Percentiles rank a stretch among this genome's conserved stretches.
Evolutionary conservation across 2,888 invertebrate genomes (phyloP).

Genomic region (Hybos culiciformis): DNA sequence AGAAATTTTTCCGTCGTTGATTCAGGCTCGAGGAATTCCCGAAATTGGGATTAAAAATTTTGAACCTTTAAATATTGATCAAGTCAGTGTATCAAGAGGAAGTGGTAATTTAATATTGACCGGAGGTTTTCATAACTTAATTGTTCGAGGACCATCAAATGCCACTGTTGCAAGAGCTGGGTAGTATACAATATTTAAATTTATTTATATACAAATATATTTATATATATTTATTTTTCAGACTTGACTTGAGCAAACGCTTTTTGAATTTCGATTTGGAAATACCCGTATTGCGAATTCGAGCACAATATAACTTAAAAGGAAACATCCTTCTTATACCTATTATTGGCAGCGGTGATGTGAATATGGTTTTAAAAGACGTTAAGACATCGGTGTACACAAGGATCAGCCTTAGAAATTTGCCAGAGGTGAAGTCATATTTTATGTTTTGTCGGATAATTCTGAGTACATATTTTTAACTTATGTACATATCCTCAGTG

Average conservation of each 20-base stretch:
- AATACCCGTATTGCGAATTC: slow-evolving; percentile 42
- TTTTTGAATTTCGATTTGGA: slow-evolving; percentile 41
- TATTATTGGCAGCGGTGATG: slow-evolving; percentile 42
- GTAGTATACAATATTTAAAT: slow-evolving; percentile 17
- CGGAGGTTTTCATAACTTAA: slow-evolving; percentile 42
- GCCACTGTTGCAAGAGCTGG: slow-evolving; percentile 35
- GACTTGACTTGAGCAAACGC: slow-evolving; percentile 39
- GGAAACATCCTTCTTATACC: slow-evolving; percentile 45
- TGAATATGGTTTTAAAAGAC: slow-evolving; percentile 39
- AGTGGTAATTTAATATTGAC: slow-evolving; percentile 40
- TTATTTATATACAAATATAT: neutral
- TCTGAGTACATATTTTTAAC: too few relatives aligned
- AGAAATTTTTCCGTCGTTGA: too few relatives aligned
- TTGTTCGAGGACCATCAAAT: slow-evolving; percentile 44
- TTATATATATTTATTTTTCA: slow-evolving; percentile 19
- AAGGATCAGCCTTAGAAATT: slow-evolving; percentile 36
- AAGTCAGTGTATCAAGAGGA: slow-evolving; percentile 42
- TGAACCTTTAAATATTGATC: slow-evolving; percentile 42
- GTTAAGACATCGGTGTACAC: slow-evolving; percentile 41
- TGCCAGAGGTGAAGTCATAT: slow-evolving; percentile 26
- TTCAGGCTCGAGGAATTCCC: slow-evolving; percentile 45
- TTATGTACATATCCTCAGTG: too few relatives aligned
- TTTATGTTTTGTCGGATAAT: neutral
- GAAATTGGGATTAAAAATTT: slow-evolving; percentile 44
- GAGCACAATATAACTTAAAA: slow-evolving; percentile 43